phyloP scores from a whole-genome alignment of 2,797 vertebrate genomes.

The Pseudomugil tenellus region DNA sequence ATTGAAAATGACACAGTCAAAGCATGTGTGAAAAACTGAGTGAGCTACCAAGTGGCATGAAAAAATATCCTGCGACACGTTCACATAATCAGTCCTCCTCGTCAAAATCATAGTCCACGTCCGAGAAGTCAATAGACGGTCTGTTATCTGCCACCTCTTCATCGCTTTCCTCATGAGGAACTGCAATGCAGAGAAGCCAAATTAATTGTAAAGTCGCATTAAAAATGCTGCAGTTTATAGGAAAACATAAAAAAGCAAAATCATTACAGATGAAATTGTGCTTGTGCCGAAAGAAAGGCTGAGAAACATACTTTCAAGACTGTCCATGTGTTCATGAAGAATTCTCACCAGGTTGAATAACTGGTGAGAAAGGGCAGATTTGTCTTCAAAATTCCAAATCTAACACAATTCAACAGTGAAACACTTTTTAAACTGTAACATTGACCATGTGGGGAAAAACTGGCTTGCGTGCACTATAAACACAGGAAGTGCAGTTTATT shows the following conservation, averaged over 20 bases:
- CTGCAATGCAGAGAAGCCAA: conserved; percentile 73
- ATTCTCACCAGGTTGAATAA: conserved; percentile 99
- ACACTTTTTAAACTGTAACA: conserved; percentile 2
- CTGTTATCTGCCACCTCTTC: conserved; percentile 81
- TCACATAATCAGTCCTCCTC: conserved; percentile 72
- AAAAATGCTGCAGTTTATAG: no score
- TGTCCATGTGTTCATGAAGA: conserved; percentile 99
- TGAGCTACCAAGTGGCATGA: conserved; percentile 28
- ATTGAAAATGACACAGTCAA: conserved; percentile 31
- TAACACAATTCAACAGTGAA: conserved; percentile 23
- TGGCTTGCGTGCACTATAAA: neutral
- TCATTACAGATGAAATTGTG: neutral
- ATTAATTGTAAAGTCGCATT: no score
- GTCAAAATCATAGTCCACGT: conserved; percentile 81
- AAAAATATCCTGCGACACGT: conserved; percentile 15
- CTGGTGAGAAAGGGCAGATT: conserved; percentile 87
- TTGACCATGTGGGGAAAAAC: neutral
- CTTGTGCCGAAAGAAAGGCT: conserved; percentile 19
- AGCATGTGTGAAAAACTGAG: conserved; percentile 43
- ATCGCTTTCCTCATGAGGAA: conserved; percentile 89
- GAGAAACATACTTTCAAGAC: conserved; percentile 95
- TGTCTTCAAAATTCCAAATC: conserved; percentile 24
- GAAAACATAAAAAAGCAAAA: neutral
- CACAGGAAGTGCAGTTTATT: neutral
- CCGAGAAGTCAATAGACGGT: conserved; percentile 84